Evolutionary conservation across 2,113 vertebrate genomes (phyloP), one percentile per base, ranked within the genome.

Genomic region (Catharus fuscescens): DNA sequence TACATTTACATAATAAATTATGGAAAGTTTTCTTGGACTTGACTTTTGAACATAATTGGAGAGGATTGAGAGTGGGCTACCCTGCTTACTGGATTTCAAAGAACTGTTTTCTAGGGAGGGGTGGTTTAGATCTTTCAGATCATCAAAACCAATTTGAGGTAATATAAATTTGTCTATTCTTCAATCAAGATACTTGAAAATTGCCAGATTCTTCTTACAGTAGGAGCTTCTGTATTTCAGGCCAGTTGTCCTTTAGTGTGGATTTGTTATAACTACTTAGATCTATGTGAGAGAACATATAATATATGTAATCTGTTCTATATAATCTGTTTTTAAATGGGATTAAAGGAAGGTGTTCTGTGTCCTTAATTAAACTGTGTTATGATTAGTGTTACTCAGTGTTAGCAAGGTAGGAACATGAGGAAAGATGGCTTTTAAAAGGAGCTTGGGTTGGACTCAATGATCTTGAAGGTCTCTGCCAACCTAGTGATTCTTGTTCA

Each of bases 331-430:
- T 90, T 32, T 92, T 69, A 92, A 77, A 26, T 65, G 61, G 83
- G 93, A 96, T 96, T 94, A 96, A 85, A 90, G 67, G 74, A 61
- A 57, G 73, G 70, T 62, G 77, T 91, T 65, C 69, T 65, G 57
- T 76, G 81, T 92, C 57, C 7, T 91, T 96, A 91, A 95, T 84
- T 88, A 88, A 76, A 29, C 62, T 50, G 36, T 86, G 40, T 71
- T 95, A 60, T 74, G 60, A 74, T 80, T 86, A 45, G 74, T 29
- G 69, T 77, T 86, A 45, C 16, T 38, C 36, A 34, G 79, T 17
- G 80, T 92, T 86, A 69, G 86, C 84, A 87, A 69, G 72, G 73
- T 56, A 92, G 80, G 66, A 52, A 12, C 6, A 11, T 14, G 42
- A 50, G 50, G 70, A 91, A 78, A 74, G 60, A 34, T 28, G 23